Percentiles rank a stretch among this genome's conserved stretches.
Conservation (phyloP, 2,113 vertebrate genomes). For the Echinops telfairi region DNA sequence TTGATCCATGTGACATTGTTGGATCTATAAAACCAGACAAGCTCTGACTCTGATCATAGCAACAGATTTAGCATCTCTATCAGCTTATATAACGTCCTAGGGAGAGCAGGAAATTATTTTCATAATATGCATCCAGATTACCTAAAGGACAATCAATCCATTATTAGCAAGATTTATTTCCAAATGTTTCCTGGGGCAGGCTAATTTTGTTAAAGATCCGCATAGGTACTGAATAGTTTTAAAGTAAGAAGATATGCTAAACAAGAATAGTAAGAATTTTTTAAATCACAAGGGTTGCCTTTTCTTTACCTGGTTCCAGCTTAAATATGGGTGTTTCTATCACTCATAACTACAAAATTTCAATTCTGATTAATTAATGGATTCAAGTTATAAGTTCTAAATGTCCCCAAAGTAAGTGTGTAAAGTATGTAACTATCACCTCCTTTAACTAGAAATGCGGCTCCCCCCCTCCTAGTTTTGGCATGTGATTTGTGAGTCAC, state of each 20-base stretch:
- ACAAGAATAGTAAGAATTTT: background rate
- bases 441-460: slow-evolving; percentile 59
- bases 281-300: background rate
- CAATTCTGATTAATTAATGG: slow-evolving; percentile 69
- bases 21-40: slow-evolving; percentile 34
- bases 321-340: slow-evolving; percentile 61
- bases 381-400: slow-evolving; percentile 63
- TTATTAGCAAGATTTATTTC: slow-evolving; percentile 8
- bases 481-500: slow-evolving; percentile 65
- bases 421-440: slow-evolving; percentile 34
- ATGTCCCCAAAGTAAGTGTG: slow-evolving; percentile 66
- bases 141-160: background rate
- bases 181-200: background rate
- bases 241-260: slow-evolving; percentile 24
- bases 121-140: slow-evolving; percentile 1
- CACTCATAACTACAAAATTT: slow-evolving; percentile 76
- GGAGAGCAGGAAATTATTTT: slow-evolving; percentile 12
- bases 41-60: slow-evolving; percentile 15
- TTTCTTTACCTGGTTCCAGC: slow-evolving; percentile 66
- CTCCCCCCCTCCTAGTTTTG: slow-evolving; percentile 17
- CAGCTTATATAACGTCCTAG: background rate
- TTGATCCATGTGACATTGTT: background rate
- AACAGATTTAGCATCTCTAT: slow-evolving; percentile 28
- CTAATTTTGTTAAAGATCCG: slow-evolving; percentile 33
- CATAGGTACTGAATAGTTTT: background rate